Conservation (phyloP, 2,888 invertebrate species). For the Odontocolon sp. region DNA sequence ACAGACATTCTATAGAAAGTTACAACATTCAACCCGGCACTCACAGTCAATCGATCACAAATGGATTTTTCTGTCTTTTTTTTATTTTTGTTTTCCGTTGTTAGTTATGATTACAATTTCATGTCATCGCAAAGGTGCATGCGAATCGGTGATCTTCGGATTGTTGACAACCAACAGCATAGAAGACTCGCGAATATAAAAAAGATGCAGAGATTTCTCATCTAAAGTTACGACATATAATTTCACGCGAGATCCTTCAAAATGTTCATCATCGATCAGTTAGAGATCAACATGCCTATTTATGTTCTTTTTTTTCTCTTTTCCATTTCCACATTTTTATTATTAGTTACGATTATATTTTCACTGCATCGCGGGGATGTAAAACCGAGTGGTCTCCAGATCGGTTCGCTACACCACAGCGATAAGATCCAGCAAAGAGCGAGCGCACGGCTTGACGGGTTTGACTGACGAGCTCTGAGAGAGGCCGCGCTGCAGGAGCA, state of each 20-base stretch:
- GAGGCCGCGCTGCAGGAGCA: constrained; percentile 74
- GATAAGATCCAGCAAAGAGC: constrained; percentile 69
- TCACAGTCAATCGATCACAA: not conserved
- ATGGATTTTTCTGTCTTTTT: not conserved
- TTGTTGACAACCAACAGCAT: too few relatives aligned
- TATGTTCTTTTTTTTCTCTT: not conserved
- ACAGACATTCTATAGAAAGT: not conserved
- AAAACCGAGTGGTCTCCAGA: constrained; percentile 34
- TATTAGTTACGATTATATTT: constrained; percentile 23
- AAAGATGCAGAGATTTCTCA: not conserved
- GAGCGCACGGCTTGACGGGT: constrained; percentile 66
- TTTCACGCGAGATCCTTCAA: not conserved
- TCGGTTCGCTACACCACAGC: constrained; percentile 57
- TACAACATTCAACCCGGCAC: not conserved
- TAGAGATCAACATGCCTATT: not conserved
- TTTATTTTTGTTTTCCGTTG: not conserved
- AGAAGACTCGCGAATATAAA: too few relatives aligned
- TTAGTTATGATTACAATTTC: not conserved
- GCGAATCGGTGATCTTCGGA: not conserved
- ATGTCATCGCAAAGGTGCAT: not conserved
- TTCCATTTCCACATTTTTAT: not conserved
- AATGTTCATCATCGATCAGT: not conserved
- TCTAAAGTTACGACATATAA: not conserved
- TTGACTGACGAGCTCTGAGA: constrained; percentile 77
- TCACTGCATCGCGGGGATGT: not conserved